Base-by-base conservation (phyloP, 2,113 vertebrate species). In the Xyrauchen texanus region DNA sequence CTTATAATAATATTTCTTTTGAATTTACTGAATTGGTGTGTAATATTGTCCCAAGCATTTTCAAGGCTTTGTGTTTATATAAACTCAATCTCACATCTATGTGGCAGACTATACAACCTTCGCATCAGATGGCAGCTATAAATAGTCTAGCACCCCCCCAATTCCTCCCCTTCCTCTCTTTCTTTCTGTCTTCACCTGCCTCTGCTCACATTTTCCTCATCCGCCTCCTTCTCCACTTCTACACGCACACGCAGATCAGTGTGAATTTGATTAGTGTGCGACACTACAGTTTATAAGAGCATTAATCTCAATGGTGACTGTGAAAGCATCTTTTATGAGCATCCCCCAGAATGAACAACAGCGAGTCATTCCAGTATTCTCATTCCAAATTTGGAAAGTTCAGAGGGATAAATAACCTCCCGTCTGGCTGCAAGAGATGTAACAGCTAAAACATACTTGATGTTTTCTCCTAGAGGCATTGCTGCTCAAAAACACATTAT, bases 201-300 rank as follows among this genome's bases (percentile, higher is more conserved):
- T 76, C 69, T 16, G 65, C 82, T 88, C 85, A 73, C 79, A 84
- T 86, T 72, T 74, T 34, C 11, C 69, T 62, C 21, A 34, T 34
- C 21, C 49, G 44, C 69, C 11, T 34, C 21, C 21, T 34, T 34
- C 57, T 21, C 60, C 53, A 6, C 49, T 46, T 47, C 15, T 62
- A 58, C 46, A 47, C 34, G 46, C 11, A n/a, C 57, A 47, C 65
- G 73, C 45, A n/a, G 42, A 68, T 74, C 46, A 65, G 75, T n/a
- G 12, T 74, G 21, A 49, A 79, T 58, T 34, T 34, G 52, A 4
- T 7, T 44, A 64, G 44, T 75, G 47, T 51, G 53, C 46, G 42
- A 61, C 62, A 12, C 53, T 53, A 34, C 21, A 47, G 13, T 68
- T 78, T 62, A 70, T 70, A 78, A 47, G 60, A 34, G 21, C 21